These are phyloP conservation scores for Triplophysa rosa DNA, from an alignment of 2,113 vertebrate species.

Conservation along the genomic window DNA sequence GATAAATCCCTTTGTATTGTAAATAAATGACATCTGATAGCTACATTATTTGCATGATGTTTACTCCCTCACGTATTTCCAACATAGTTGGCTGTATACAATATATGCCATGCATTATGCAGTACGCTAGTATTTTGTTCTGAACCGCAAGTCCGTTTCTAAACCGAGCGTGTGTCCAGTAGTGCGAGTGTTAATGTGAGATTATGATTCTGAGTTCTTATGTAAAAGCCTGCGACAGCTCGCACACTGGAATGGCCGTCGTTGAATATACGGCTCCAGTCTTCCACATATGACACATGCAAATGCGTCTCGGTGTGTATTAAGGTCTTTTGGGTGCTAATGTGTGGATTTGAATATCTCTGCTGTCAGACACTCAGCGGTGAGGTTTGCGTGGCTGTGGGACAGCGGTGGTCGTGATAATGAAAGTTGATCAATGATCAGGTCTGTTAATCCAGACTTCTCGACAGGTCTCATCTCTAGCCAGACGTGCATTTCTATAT, in stretches of 20 bases:
- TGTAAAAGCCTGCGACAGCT: constrained; percentile 23
- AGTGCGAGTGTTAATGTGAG: neutral
- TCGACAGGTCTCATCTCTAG: too few species aligned
- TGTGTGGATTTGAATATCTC: constrained; percentile 9
- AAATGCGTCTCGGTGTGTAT: constrained; percentile 1
- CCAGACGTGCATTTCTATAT: too few species aligned
- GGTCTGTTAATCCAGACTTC: constrained; percentile 6
- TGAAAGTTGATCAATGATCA: constrained; percentile 6
- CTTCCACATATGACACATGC: constrained; percentile 7
- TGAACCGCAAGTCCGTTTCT: too few species aligned
- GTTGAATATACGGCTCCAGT: neutral
- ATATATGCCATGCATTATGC: too few species aligned
- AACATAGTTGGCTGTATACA: too few species aligned
- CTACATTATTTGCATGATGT: too few species aligned
- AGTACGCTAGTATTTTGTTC: too few species aligned
- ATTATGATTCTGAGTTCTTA: constrained; percentile 24
- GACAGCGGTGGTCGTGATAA: neutral
- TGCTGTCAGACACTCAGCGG: constrained; percentile 22
- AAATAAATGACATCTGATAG: too few species aligned
- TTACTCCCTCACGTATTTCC: too few species aligned
- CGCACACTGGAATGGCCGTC: neutral
- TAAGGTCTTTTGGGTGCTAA: constrained; percentile 1
- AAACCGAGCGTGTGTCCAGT: too few species aligned
- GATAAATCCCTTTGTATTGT: too few species aligned
- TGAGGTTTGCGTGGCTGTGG: neutral